These are phyloP conservation scores for Acanthoscelides obtectus DNA, from an alignment of 2,888 invertebrate genomes.

Conservation along the genomic window DNA sequence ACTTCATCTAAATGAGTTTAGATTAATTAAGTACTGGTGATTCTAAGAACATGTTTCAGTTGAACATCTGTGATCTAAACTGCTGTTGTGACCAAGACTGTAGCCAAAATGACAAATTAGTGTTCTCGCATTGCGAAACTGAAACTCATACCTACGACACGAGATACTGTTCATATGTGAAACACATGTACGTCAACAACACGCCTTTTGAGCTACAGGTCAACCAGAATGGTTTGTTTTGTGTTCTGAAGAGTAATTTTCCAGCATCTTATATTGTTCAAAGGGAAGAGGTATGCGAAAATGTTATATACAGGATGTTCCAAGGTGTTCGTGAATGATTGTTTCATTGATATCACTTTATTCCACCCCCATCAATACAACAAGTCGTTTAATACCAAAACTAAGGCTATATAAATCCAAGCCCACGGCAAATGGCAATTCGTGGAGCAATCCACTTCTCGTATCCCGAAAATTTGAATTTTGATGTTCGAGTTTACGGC, in stretches of 20 bases:
- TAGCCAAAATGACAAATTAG: slow-evolving; percentile 52
- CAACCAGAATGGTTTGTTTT: slow-evolving; percentile 53
- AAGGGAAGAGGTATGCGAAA: slow-evolving; percentile 33
- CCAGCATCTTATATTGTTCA: slow-evolving; percentile 43
- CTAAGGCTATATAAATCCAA: too few relatives aligned
- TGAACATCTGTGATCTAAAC: slow-evolving; percentile 69
- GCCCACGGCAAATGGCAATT: too few relatives aligned
- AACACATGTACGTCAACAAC: slow-evolving; percentile 54
- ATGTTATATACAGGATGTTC: background rate
- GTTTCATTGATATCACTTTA: too few relatives aligned
- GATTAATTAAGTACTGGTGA: too few relatives aligned
- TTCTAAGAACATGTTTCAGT: slow-evolving; percentile 52
- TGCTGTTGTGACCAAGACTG: slow-evolving; percentile 84
- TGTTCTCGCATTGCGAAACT: slow-evolving; percentile 58
- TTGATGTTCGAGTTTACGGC: too few relatives aligned
- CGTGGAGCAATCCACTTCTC: too few relatives aligned
- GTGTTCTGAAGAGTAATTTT: slow-evolving; percentile 56
- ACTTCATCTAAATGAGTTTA: too few relatives aligned
- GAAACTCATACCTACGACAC: slow-evolving; percentile 42
- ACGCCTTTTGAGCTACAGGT: slow-evolving; percentile 44
- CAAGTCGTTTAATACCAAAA: too few relatives aligned
- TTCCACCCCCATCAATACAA: too few relatives aligned
- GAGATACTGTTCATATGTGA: slow-evolving; percentile 52
- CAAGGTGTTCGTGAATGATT: background rate
- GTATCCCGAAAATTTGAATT: too few relatives aligned